A percentile compares a stretch with the other conserved stretches of the same genome.
These are phyloP conservation scores for Amblyraja radiata DNA, from an alignment of 2,797 vertebrate species.

Conservation along the genomic window DNA sequence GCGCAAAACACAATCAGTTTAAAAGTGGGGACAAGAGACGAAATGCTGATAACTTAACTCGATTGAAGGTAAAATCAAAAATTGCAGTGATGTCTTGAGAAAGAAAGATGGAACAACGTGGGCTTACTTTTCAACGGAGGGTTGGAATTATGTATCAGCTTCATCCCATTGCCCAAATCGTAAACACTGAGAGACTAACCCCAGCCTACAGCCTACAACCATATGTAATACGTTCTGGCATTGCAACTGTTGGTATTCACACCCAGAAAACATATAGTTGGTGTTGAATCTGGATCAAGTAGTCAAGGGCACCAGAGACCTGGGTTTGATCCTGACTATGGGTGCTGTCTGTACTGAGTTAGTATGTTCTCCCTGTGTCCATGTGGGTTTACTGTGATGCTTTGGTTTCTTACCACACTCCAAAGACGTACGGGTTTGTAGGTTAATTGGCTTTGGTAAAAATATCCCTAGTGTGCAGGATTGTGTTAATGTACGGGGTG, in stretches of 20 bases:
- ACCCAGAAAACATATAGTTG: neutral
- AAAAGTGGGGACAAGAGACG: neutral
- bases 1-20: too few relatives aligned
- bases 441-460: too few relatives aligned
- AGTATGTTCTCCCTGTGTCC: too few relatives aligned
- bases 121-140: neutral
- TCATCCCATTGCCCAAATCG: neutral
- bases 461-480: too few relatives aligned
- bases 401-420: too few relatives aligned
- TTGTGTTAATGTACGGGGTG: too few relatives aligned
- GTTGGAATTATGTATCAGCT: neutral
- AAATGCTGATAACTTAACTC: neutral
- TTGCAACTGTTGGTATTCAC: neutral
- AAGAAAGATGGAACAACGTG: neutral
- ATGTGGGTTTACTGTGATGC: too few relatives aligned
- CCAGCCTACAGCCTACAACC: neutral
- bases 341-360: too few relatives aligned
- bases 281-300: neutral
- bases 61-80: neutral
- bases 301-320: neutral
- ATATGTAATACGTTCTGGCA: neutral
- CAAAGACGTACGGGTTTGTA: too few relatives aligned
- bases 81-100: neutral
- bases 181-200: neutral
- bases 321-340: too few relatives aligned